phyloP scores from a whole-genome alignment of 2,797 vertebrate genomes.

The Botia kubotai region DNA sequence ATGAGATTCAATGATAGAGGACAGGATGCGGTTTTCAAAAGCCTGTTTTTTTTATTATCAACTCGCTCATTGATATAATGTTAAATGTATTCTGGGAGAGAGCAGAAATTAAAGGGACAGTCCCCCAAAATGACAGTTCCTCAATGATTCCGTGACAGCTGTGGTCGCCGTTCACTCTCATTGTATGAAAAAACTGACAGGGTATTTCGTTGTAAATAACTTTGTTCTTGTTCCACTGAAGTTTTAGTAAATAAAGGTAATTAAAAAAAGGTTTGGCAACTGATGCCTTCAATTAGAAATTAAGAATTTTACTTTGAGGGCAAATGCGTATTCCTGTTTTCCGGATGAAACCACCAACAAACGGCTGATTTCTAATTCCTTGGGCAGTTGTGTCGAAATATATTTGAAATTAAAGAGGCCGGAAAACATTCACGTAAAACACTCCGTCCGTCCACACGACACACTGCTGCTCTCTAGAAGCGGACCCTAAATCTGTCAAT shows the following conservation, averaged over 20 bases:
- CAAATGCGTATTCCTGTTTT: neutral
- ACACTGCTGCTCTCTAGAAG: neutral
- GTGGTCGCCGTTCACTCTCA: neutral
- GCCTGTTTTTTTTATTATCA: slow-evolving; percentile 7
- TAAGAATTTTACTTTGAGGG: too few species aligned
- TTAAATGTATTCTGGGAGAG: neutral
- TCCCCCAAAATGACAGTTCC: neutral
- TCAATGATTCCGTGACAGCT: neutral
- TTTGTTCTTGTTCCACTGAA: neutral
- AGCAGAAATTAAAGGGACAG: neutral
- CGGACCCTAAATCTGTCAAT: neutral
- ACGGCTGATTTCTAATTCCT: neutral
- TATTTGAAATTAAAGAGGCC: neutral
- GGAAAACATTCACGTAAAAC: neutral
- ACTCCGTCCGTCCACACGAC: neutral
- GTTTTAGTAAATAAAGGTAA: too few species aligned
- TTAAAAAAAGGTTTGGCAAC: neutral
- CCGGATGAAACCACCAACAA: neutral
- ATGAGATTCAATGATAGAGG: slow-evolving; percentile 1
- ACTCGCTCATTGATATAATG: neutral
- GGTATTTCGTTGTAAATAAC: neutral
- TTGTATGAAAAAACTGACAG: neutral
- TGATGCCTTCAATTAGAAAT: too few species aligned
- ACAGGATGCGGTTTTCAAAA: slow-evolving; percentile 3
- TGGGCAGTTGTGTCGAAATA: neutral